phyloP scores from a whole-genome alignment of 2,888 invertebrate genomes.

The Ormia ochracea region DNA sequence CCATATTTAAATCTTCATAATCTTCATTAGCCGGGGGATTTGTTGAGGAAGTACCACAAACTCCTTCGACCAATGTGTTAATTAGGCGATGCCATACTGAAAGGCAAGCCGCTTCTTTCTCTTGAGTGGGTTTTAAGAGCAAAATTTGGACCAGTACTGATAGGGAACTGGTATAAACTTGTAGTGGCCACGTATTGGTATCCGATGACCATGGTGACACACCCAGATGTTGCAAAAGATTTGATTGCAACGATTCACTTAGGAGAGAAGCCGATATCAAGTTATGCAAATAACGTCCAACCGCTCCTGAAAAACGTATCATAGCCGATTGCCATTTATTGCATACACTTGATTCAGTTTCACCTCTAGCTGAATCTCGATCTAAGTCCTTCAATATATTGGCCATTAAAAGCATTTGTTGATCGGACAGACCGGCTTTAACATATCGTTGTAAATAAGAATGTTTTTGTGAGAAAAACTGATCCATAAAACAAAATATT shows the following conservation, averaged over 20 bases:
- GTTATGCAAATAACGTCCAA: conserved; percentile 79
- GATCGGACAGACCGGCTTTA: conserved; percentile 84
- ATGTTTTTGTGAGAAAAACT: conserved; percentile 81
- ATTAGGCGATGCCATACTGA: conserved; percentile 94
- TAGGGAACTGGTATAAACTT: conserved; percentile 86
- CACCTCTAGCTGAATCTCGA: conserved; percentile 90
- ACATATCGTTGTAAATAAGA: conserved; percentile 82
- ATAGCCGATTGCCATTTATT: conserved; percentile 76
- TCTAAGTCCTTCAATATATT: conserved; percentile 94
- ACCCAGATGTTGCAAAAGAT: conserved; percentile 84
- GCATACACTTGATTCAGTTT: conserved; percentile 78
- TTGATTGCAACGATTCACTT: conserved; percentile 83
- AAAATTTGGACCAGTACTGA: conserved; percentile 91
- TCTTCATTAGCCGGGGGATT: conserved; percentile 71
- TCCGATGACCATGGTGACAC: conserved; percentile 85
- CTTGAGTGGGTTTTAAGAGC: conserved; percentile 86
- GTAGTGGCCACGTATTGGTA: conserved; percentile 85
- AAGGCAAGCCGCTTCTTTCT: conserved; percentile 92
- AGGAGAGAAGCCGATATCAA: conserved; percentile 85
- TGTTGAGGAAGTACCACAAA: conserved; percentile 76
- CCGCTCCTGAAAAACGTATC: conserved; percentile 76
- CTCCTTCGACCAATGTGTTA: conserved; percentile 91
- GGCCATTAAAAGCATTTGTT: conserved; percentile 92
- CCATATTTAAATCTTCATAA: conserved; percentile 90
- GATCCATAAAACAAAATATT: conserved; percentile 90